Evolutionary conservation across 2,113 vertebrate genomes (phyloP).

Genomic region (Stigmatopora argus): DNA sequence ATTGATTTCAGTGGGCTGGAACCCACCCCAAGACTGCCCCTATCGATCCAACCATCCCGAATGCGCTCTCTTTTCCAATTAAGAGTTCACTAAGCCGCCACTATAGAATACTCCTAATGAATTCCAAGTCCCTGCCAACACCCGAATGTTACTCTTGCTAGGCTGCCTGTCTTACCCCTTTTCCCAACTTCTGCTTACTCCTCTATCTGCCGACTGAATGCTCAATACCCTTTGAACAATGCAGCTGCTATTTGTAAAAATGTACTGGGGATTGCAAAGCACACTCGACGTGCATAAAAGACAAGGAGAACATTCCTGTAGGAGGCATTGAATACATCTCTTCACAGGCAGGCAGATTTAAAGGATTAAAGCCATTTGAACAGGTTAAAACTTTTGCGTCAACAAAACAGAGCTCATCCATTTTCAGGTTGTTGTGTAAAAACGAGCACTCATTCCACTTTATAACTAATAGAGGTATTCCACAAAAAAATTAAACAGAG

Average conservation of each 20-base stretch:
- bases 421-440: too few species aligned
- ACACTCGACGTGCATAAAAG: conserved; percentile 34
- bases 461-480: too few species aligned
- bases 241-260: conserved; percentile 9
- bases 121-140: conserved; percentile 34
- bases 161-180: conserved; percentile 5
- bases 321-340: conserved; percentile 36
- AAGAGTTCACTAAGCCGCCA: conserved; percentile 58
- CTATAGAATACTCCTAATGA: conserved; percentile 43
- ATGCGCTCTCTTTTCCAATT: conserved; percentile 53
- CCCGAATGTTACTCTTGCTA: conserved; percentile 18
- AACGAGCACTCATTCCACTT: too few species aligned
- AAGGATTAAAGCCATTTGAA: conserved; percentile 46
- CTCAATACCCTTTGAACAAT: conserved; percentile 17
- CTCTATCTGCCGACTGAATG: conserved; percentile 10
- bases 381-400: background rate
- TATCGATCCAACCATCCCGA: conserved; percentile 48
- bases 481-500: too few species aligned
- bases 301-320: conserved; percentile 7
- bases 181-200: conserved; percentile 8
- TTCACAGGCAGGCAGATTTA: conserved; percentile 35
- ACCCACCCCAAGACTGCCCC: conserved; percentile 31
- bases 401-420: too few species aligned
- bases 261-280: conserved; percentile 17
- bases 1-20: conserved; percentile 54